Conservation (phyloP, 2,888 invertebrate genomes). For the Eutolmus rufibarbis region DNA sequence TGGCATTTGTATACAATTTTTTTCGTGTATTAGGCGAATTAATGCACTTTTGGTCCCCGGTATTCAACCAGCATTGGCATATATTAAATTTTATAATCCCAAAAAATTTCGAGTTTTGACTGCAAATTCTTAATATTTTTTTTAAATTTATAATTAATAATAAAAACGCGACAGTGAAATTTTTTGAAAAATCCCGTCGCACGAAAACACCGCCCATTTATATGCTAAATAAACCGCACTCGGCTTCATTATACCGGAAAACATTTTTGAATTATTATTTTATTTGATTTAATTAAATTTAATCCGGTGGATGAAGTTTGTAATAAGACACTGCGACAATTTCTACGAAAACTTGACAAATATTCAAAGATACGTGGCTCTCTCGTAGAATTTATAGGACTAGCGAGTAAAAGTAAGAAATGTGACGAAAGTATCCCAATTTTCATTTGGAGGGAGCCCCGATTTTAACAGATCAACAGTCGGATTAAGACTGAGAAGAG, state of each 20-base stretch:
- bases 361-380: background rate
- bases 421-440: background rate
- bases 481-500: conserved; percentile 62
- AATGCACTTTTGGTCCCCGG: background rate
- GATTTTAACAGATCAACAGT: conserved; percentile 64
- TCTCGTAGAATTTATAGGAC: background rate
- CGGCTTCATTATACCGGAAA: background rate
- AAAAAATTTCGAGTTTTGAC: background rate
- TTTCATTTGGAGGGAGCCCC: conserved; percentile 47
- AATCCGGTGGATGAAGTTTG: background rate
- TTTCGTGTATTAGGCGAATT: background rate
- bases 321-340: background rate
- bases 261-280: background rate
- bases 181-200: background rate
- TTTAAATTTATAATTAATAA: background rate
- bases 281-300: background rate
- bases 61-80: background rate
- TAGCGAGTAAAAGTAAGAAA: background rate
- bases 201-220: background rate
- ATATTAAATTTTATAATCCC: background rate
- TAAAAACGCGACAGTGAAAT: background rate
- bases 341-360: background rate
- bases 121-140: background rate
- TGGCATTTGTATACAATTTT: background rate
- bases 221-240: background rate